phyloP scores from a whole-genome alignment of 2,113 vertebrate species.

The Myotis brandtii region DNA sequence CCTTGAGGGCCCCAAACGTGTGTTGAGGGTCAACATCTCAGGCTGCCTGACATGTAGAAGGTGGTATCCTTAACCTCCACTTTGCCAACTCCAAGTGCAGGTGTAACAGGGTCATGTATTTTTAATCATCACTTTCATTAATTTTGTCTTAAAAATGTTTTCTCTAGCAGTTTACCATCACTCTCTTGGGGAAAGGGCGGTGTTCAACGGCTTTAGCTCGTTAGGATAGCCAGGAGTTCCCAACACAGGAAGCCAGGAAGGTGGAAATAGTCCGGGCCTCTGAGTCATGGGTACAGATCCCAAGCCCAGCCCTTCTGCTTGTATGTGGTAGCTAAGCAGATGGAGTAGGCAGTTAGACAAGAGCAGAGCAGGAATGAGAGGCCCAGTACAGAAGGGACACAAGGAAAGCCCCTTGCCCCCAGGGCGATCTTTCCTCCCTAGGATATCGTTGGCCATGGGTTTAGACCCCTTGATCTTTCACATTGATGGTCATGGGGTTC shows the following conservation, averaged over 20 bases:
- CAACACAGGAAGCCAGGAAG: background rate
- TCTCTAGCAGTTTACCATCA: background rate
- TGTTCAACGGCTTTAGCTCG: background rate
- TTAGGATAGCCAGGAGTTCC: background rate
- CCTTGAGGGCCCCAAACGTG: background rate
- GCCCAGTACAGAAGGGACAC: background rate
- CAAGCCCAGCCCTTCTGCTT: background rate
- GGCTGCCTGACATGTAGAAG: background rate
- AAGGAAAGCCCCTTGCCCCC: background rate
- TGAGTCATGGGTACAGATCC: background rate
- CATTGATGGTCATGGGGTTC: background rate
- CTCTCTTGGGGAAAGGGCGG: background rate
- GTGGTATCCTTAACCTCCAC: background rate
- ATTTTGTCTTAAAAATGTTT: background rate
- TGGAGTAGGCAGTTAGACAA: background rate
- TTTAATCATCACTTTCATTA: background rate
- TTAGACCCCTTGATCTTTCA: background rate
- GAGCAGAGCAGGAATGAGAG: background rate
- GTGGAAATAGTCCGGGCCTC: background rate
- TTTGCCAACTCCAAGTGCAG: background rate
- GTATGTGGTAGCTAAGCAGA: background rate
- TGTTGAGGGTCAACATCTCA: background rate
- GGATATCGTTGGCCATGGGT: background rate
- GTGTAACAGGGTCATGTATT: background rate
- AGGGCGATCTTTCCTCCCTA: background rate